Base-by-base conservation (phyloP, 2,888 invertebrate genomes). In the Crematogaster levior region DNA sequence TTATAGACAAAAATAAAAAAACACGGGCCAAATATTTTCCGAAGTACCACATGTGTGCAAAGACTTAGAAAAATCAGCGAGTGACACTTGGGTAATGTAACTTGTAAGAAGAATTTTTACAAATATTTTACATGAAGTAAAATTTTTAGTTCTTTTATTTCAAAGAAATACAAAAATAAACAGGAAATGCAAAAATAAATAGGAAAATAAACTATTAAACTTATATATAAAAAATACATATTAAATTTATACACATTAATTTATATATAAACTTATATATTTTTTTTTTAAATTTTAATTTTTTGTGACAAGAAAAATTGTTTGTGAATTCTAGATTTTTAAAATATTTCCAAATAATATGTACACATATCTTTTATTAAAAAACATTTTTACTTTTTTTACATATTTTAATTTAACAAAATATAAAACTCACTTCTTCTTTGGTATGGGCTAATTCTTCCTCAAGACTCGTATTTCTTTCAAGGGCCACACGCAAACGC, bases 371-470 rank as follows among this genome's bases (percentile, higher is more conserved):
- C 3, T 30, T 58, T 58, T 34, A 3, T 18, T 21, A 61, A 61
- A 1, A 37, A 37, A 60, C 21, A 60, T 60, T 61, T 61, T 21
- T 12, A 37, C 37, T 61, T 21, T 12, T 3, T 37, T 46, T n/a
- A n/a, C 12, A 15, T 46, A 65, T 60, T 53, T 56, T 6, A 53
- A 73, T 21, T 48, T n/a, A 56, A 43, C 3, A 46, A 73, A 58
- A 12, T 9, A n/a, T 34, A 24, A 12, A 46, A 70, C 95, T 95
- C 95, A 98, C 98, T 97, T 99, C 99, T 95, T 99, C 98, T 97
- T 98, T 99, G 96, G 98, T 98, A 95, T 97, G 96, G 92, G 97
- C 97, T 94, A 99, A 96, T 95, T 99, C 99, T 95, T 99, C 99
- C 96, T 99, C 99, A 95, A 99, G 96, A 88, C 97, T 97, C 86